Base-by-base conservation (phyloP, 1,140 invertebrate species). In the Polypedilum pembai region DNA sequence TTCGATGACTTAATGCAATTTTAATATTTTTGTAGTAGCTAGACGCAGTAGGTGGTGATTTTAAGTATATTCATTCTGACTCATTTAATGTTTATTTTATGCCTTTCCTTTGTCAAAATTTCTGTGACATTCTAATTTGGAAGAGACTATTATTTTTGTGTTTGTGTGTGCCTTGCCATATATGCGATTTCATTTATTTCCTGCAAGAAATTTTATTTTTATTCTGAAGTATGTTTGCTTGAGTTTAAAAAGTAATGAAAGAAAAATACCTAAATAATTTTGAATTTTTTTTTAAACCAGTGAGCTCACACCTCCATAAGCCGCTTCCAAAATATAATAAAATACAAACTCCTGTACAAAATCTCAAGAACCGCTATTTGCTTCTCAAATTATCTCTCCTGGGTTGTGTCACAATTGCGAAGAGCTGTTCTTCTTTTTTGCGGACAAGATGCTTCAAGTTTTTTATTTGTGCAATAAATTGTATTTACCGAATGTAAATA, bases 331-430 rank as follows among this genome's bases (percentile, higher is more conserved):
- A n/a, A 56, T 8, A 56, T 15, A 33, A 33, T 33, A 33, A 33
- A 33, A 33, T 33, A 33, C 24, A 33, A 1, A 33, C 24, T 33
- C 24, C 24, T 33, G 24, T 33, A 45, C 15, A 45, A 45, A 56
- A 56, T 56, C 45, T 56, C 45, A 56, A 20, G 8, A 69, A 69
- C 65, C 65, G 65, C 65, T 69, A 69, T 69, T 69, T 69, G 65
- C 65, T 69, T 69, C 65, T 69, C 20, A 69, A 33, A 69, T 69
- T 69, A 69, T 69, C 65, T 15, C n/a, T 21, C 20, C 17, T 20
- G 65, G 65, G 18, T 20, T 69, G 65, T 69, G 65, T 69, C 45
- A 56, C 45, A 56, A 56, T 56, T 56, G 24, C 24, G 24, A 33
- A 33, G 24, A 33, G 24, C 5, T 33, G 45, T 56, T n/a, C 15